These are phyloP conservation scores for Gryllus bimaculatus DNA, from an alignment of 1,140 invertebrate species.

Conservation along the genomic window DNA sequence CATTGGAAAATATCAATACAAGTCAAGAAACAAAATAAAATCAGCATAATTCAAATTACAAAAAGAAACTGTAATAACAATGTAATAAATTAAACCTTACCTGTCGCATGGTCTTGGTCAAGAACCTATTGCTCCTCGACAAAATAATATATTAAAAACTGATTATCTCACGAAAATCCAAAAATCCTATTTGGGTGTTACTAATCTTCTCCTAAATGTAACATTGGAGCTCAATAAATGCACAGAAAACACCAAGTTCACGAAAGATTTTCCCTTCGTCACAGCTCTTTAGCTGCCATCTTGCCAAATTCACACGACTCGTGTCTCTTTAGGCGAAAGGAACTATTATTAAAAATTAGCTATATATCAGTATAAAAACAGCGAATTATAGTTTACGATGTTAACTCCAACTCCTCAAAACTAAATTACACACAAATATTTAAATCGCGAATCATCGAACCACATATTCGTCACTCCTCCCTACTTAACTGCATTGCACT, in stretches of 20 bases:
- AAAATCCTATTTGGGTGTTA: no score
- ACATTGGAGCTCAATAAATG: no score
- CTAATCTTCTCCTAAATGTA: no score
- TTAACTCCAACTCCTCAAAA: not conserved
- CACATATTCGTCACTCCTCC: not conserved
- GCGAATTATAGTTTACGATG: not conserved
- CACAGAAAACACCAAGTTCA: not conserved
- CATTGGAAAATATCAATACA: no score
- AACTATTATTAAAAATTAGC: not conserved
- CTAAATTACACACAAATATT: not conserved
- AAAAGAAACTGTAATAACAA: not conserved
- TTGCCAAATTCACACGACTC: constrained; percentile 16
- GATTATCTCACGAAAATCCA: no score
- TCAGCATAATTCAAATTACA: no score
- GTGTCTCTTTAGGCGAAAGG: constrained; percentile 11
- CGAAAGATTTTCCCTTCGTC: constrained; percentile 15
- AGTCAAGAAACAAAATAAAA: no score
- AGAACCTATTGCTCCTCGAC: not conserved
- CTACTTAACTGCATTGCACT: not conserved
- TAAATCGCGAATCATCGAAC: constrained; percentile 6
- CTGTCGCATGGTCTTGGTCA: constrained; percentile 18
- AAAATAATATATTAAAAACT: no score
- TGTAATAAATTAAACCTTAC: constrained; percentile 18
- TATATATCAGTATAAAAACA: not conserved
- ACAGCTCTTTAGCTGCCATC: constrained; percentile 19